Conservation (phyloP, 2,113 vertebrate species). For the Desmodus rotundus region DNA sequence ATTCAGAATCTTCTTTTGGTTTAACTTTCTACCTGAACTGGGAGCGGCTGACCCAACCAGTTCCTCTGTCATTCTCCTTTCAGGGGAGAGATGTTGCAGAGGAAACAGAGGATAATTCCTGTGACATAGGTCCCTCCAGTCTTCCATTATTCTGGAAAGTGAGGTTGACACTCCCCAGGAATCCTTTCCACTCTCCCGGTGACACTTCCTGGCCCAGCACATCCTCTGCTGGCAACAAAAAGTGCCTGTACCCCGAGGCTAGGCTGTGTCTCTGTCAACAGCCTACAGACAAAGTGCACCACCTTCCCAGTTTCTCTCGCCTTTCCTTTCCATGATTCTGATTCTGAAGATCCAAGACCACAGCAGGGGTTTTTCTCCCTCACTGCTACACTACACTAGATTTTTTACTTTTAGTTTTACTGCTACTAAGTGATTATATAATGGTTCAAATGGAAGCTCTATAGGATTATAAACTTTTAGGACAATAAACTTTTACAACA, state of each 20-base stretch:
- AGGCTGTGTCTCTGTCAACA: not conserved
- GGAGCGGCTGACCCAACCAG: not conserved
- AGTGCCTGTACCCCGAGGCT: not conserved
- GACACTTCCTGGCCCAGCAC: not conserved
- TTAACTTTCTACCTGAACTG: not conserved
- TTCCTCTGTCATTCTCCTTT: not conserved
- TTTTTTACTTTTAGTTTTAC: not conserved
- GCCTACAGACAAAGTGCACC: not conserved
- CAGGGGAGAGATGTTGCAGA: not conserved
- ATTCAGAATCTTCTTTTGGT: not conserved
- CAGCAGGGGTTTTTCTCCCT: not conserved
- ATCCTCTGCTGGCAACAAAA: not conserved
- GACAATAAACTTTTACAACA: not conserved
- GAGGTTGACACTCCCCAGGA: not conserved
- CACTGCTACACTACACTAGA: not conserved
- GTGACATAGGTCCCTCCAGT: not conserved
- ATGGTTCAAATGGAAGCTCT: not conserved
- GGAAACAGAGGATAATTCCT: not conserved
- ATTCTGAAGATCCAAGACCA: not conserved
- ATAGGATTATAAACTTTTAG: not conserved
- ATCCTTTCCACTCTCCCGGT: not conserved
- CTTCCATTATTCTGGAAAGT: not conserved
- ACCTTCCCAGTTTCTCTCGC: not conserved
- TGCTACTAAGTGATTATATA: not conserved
- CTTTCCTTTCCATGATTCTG: not conserved